Conservation (phyloP, 2,797 vertebrate genomes). For the Cynodonichthys magdalenae region DNA sequence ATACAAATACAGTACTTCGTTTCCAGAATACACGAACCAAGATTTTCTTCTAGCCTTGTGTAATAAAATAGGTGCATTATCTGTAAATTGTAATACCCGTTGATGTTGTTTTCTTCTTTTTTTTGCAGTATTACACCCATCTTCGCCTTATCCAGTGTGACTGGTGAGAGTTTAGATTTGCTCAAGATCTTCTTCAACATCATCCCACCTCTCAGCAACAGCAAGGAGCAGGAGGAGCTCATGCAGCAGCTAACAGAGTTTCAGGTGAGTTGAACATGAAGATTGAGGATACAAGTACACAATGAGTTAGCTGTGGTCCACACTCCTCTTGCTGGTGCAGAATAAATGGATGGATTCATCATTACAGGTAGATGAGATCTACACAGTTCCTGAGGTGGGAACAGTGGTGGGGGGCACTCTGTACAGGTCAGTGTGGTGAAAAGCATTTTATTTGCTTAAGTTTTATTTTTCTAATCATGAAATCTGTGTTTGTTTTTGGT, state of each 20-base stretch:
- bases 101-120: slow-evolving; percentile 7
- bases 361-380: slow-evolving; percentile 97
- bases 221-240: slow-evolving; percentile 96
- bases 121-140: slow-evolving; percentile 91
- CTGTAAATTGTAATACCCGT: not conserved
- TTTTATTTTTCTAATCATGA: not conserved
- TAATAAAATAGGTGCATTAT: not conserved
- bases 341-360: not conserved
- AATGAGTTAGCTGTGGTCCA: not conserved
- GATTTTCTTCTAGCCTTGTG: not conserved
- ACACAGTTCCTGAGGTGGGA: slow-evolving; percentile 97
- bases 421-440: slow-evolving; percentile 85
- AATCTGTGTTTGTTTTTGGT: slow-evolving; percentile 11
- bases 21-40: not conserved
- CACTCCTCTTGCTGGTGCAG: not conserved
- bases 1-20: not conserved
- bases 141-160: slow-evolving; percentile 95
- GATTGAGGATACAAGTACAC: not conserved
- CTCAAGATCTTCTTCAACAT: slow-evolving; percentile 98
- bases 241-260: slow-evolving; percentile 99
- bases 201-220: slow-evolving; percentile 96
- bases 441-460: not conserved
- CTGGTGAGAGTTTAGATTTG: slow-evolving; percentile 93
- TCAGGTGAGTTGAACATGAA: slow-evolving; percentile 81
- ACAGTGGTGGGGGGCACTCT: slow-evolving; percentile 98